These are phyloP conservation scores for Bibio marci DNA, from an alignment of 2,888 invertebrate species.

Conservation along the genomic window DNA sequence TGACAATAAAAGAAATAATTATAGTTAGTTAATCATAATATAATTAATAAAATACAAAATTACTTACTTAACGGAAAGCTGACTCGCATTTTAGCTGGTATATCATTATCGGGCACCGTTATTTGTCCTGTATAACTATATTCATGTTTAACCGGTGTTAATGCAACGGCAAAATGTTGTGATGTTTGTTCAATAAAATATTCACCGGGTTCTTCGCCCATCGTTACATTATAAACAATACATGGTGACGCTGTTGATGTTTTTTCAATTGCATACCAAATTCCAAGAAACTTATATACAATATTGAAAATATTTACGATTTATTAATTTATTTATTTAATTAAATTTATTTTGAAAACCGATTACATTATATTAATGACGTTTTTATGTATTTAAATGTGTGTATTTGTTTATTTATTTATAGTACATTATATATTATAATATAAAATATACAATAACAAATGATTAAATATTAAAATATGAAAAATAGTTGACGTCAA, in stretches of 20 bases:
- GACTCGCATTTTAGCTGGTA: constrained; percentile 56
- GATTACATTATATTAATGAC: too few relatives aligned
- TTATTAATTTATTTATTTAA: constrained; percentile 1
- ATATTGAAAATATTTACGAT: too few relatives aligned
- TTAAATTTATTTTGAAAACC: not conserved
- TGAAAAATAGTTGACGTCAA: too few relatives aligned
- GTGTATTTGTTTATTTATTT: too few relatives aligned
- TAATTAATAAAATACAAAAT: not conserved
- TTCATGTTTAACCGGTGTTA: constrained; percentile 60
- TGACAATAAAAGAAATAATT: constrained; percentile 7
- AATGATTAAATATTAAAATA: too few relatives aligned
- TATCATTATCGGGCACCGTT: constrained; percentile 41
- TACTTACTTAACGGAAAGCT: constrained; percentile 65
- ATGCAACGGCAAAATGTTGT: constrained; percentile 47
- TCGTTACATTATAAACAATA: constrained; percentile 61
- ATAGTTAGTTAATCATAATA: constrained; percentile 1
- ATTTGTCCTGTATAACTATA: constrained; percentile 62
- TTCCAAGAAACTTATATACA: constrained; percentile 46
- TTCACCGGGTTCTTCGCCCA: constrained; percentile 46
- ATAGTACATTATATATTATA: too few relatives aligned
- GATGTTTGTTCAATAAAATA: constrained; percentile 55
- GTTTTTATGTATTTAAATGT: too few relatives aligned
- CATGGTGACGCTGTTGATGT: constrained; percentile 66
- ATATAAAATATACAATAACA: too few relatives aligned
- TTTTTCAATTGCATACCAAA: constrained; percentile 71